A percentile compares a stretch with the other conserved stretches of the same genome.
These are phyloP conservation scores for Sceloporus tristichus DNA, from an alignment of 2,113 vertebrate species.

Conservation along the genomic window DNA sequence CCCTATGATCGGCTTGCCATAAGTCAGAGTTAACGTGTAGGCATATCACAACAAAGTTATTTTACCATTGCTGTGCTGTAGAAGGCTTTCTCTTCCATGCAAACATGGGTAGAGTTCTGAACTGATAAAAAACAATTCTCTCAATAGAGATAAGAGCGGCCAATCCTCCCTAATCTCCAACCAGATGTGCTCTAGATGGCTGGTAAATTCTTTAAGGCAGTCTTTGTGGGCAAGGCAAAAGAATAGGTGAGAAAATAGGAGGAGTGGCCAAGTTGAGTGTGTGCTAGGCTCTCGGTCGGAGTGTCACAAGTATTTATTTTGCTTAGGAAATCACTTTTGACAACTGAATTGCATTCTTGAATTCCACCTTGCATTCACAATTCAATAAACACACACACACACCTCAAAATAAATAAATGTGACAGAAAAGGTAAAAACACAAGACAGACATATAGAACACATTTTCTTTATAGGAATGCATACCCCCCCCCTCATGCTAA, in stretches of 20 bases:
- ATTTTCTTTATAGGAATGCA: background rate
- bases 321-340: too few relatives aligned
- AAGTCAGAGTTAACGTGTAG: too few relatives aligned
- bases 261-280: too few relatives aligned
- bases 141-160: background rate
- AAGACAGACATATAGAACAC: background rate
- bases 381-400: too few relatives aligned
- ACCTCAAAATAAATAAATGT: background rate
- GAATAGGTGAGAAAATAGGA: too few relatives aligned
- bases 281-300: too few relatives aligned
- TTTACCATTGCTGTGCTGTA: background rate
- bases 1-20: background rate
- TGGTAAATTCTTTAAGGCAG: too few relatives aligned
- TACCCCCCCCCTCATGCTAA: background rate
- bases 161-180: background rate
- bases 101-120: background rate
- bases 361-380: too few relatives aligned
- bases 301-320: too few relatives aligned
- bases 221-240: too few relatives aligned
- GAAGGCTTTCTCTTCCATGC: background rate
- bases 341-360: too few relatives aligned
- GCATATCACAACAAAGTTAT: background rate
- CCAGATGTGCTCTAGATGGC: too few relatives aligned
- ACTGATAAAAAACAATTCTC: background rate
- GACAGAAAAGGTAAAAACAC: background rate